Evolutionary conservation across 2,888 invertebrate genomes (phyloP).

Genomic region (Stenoptilia bipunctidactyla): DNA sequence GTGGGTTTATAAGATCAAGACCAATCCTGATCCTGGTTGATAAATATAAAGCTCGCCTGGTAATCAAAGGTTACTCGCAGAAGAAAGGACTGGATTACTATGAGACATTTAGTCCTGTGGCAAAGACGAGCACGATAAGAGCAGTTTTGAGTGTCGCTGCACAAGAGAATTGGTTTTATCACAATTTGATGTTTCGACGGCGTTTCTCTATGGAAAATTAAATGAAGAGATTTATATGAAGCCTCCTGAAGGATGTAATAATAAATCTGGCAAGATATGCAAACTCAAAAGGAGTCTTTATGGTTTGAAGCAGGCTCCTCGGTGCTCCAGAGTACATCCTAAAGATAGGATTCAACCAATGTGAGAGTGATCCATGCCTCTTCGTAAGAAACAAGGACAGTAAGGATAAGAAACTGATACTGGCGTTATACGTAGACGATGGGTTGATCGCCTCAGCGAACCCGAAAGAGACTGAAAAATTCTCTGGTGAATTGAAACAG

Average conservation of each 20-base stretch:
- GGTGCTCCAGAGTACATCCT: neutral
- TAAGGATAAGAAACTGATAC: neutral
- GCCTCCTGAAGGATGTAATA: neutral
- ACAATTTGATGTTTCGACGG: too few relatives aligned
- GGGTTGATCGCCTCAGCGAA: neutral
- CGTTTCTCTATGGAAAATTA: too few relatives aligned
- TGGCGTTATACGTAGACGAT: neutral
- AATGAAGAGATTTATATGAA: neutral
- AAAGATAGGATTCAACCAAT: neutral
- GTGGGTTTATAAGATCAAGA: too few relatives aligned
- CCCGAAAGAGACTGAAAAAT: neutral
- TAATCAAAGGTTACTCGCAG: too few relatives aligned
- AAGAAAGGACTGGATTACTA: too few relatives aligned
- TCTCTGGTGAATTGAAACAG: neutral
- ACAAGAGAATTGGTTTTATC: too few relatives aligned
- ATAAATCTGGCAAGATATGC: neutral
- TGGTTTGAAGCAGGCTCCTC: constrained; percentile 2
- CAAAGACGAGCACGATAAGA: too few relatives aligned
- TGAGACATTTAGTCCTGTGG: too few relatives aligned
- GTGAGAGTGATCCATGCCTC: constrained; percentile 1
- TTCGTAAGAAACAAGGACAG: neutral
- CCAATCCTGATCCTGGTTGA: too few relatives aligned
- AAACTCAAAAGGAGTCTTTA: constrained; percentile 1
- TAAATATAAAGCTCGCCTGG: too few relatives aligned
- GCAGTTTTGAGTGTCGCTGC: too few relatives aligned